Evolutionary conservation across 1,140 invertebrate genomes (phyloP).

Genomic region (Anastrepha ludens): DNA sequence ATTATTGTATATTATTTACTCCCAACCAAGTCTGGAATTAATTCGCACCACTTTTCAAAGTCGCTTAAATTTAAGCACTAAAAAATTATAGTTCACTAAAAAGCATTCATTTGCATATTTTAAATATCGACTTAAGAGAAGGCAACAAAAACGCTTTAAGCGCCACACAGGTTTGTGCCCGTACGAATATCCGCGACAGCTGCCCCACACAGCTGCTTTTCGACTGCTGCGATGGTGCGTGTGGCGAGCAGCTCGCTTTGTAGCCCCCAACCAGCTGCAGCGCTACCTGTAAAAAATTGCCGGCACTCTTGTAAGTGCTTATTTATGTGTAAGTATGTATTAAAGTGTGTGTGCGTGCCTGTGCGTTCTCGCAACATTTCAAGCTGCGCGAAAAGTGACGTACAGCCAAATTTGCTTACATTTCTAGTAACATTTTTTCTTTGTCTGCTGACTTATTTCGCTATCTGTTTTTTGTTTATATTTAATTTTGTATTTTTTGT

Average conservation of each 20-base stretch:
- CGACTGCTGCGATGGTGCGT: neutral
- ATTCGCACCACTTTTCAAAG: slow-evolving; percentile 7
- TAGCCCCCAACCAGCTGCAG: slow-evolving; percentile 20
- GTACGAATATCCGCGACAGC: neutral
- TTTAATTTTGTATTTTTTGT: neutral
- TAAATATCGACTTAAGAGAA: neutral
- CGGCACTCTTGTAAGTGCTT: neutral
- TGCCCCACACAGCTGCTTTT: slow-evolving; percentile 24
- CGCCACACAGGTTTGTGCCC: neutral
- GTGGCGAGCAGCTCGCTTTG: neutral
- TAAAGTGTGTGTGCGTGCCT: neutral
- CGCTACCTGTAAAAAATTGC: neutral
- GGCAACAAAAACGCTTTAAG: neutral
- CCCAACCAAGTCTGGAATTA: neutral
- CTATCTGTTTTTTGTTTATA: neutral
- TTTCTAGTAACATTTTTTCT: neutral
- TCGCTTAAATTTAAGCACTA: slow-evolving; percentile 1
- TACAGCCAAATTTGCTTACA: neutral
- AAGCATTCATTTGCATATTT: slow-evolving; percentile 39
- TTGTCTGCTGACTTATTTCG: neutral
- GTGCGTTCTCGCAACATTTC: slow-evolving; percentile 35
- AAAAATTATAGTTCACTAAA: slow-evolving; percentile 31
- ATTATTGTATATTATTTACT: no score
- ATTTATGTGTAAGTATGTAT: neutral
- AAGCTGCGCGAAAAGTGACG: slow-evolving; percentile 10